Evolutionary conservation across 2,797 vertebrate genomes (phyloP).

Genomic region (Triplophysa yarkandensis): DNA sequence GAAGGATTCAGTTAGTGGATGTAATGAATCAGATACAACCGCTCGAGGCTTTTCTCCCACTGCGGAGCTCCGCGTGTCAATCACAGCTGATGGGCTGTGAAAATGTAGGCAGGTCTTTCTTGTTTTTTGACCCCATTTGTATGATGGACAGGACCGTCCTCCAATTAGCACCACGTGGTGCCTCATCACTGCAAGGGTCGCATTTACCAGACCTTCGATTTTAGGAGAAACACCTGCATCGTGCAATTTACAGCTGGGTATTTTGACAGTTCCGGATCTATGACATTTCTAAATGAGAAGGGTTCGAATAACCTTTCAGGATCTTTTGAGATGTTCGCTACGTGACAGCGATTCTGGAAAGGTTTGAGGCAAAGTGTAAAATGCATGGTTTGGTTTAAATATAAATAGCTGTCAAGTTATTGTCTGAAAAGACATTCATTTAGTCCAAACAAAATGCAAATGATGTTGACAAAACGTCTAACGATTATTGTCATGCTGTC

Average conservation of each 20-base stretch:
- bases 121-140: slow-evolving; percentile 66
- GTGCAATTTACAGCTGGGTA: slow-evolving; percentile 46
- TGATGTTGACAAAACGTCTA: slow-evolving; percentile 30
- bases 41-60: slow-evolving; percentile 64
- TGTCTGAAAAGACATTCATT: slow-evolving; percentile 19
- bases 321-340: not conserved
- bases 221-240: slow-evolving; percentile 50
- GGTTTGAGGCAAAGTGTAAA: not conserved
- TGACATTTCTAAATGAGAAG: slow-evolving; percentile 45
- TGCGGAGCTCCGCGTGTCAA: slow-evolving; percentile 68
- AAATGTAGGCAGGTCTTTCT: slow-evolving; percentile 54
- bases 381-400: slow-evolving; percentile 8
- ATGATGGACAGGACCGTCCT: slow-evolving; percentile 53
- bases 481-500: slow-evolving; percentile 22
- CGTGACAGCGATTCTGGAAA: not conserved
- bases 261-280: slow-evolving; percentile 49
- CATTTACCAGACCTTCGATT: slow-evolving; percentile 35
- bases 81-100: slow-evolving; percentile 66
- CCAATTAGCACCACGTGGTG: slow-evolving; percentile 65
- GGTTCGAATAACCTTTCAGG: slow-evolving; percentile 24
- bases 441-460: slow-evolving; percentile 26
- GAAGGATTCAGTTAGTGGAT: slow-evolving; percentile 55
- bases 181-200: slow-evolving; percentile 45
- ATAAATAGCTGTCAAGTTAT: slow-evolving; percentile 3
- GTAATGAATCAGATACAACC: slow-evolving; percentile 54